phyloP scores from a whole-genome alignment of 2,888 invertebrate species.

The Macrosiphum euphorbiae region DNA sequence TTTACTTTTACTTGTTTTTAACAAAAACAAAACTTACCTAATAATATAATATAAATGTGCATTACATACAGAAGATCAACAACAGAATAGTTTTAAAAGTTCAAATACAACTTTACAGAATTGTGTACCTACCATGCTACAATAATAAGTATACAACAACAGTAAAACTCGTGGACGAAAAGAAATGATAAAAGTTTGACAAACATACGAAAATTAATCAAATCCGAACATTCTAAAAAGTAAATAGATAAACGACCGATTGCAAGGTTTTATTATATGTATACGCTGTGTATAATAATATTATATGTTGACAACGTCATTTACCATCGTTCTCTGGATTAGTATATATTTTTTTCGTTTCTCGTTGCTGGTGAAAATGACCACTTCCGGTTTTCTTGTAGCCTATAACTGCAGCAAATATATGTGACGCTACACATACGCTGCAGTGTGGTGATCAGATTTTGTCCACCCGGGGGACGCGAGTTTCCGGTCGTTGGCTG shows the following conservation, averaged over 20 bases:
- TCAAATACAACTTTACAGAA: not conserved
- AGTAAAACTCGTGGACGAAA: not conserved
- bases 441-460: conserved; percentile 30
- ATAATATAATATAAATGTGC: not conserved
- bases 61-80: not conserved
- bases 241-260: not conserved
- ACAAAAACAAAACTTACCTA: not conserved
- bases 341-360: not conserved
- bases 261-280: not conserved
- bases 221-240: not conserved
- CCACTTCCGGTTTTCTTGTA: not conserved
- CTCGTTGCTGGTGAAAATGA: not conserved
- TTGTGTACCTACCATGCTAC: not conserved
- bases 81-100: conserved; percentile 6
- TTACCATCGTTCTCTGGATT: not conserved
- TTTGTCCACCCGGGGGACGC: conserved; percentile 20
- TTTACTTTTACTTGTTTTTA: not conserved
- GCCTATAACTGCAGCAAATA: not conserved
- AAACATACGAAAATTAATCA: not conserved
- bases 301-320: not conserved
- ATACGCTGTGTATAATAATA: not conserved
- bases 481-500: conserved; percentile 35
- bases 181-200: not conserved
- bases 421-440: not conserved
- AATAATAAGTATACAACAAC: not conserved